A percentile compares a stretch with the other conserved stretches of the same genome.
phyloP scores from a whole-genome alignment of 2,888 invertebrate species.

The Sipha maydis region DNA sequence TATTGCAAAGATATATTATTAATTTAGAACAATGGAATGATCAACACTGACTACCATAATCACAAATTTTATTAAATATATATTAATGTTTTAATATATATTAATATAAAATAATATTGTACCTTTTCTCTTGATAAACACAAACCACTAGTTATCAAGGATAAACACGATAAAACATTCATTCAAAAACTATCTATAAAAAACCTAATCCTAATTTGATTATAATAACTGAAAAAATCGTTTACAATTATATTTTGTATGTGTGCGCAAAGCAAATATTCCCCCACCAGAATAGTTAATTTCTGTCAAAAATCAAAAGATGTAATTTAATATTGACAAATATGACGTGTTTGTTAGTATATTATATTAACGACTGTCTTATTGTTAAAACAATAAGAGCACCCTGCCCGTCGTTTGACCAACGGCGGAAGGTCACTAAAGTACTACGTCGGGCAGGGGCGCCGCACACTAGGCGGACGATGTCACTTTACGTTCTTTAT shows the following conservation, averaged over 20 bases:
- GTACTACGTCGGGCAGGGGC: constrained; percentile 78
- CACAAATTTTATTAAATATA: constrained; percentile 17
- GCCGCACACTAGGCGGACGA: constrained; percentile 75
- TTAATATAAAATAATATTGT: constrained; percentile 39
- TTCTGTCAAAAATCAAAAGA: constrained; percentile 10
- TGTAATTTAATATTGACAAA: constrained; percentile 35
- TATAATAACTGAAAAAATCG: constrained; percentile 45
- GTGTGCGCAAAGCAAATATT: constrained; percentile 54
- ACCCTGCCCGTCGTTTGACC: constrained; percentile 63
- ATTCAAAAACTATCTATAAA: constrained; percentile 18
- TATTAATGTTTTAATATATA: background rate
- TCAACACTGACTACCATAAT: constrained; percentile 31
- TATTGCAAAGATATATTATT: background rate
- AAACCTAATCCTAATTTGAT: constrained; percentile 53
- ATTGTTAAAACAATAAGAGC: constrained; percentile 54
- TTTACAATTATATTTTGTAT: constrained; percentile 31
- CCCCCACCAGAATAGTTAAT: constrained; percentile 59
- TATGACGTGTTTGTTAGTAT: constrained; percentile 54
- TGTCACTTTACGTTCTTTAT: constrained; percentile 94
- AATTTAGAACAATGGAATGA: background rate
- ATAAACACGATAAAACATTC: constrained; percentile 27
- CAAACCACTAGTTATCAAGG: constrained; percentile 41
- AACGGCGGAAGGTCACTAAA: constrained; percentile 67
- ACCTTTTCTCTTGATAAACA: constrained; percentile 6
- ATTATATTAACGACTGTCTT: constrained; percentile 50